Conservation (phyloP, 2,888 invertebrate genomes). For the Sylvicola cinctus region DNA sequence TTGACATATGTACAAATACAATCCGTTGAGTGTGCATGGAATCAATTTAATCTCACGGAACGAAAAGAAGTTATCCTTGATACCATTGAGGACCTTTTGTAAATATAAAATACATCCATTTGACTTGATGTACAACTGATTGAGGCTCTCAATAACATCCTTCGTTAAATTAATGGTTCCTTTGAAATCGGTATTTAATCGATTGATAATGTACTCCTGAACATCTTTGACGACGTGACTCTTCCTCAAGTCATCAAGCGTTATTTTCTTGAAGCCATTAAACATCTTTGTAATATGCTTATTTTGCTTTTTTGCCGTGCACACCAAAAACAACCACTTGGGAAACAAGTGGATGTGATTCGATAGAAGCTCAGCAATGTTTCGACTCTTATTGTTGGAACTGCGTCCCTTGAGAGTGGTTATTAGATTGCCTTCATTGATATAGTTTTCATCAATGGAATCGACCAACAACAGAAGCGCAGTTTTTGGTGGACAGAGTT, state of each 20-base stretch:
- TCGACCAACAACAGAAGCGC: slow-evolving; percentile 73
- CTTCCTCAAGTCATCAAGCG: slow-evolving; percentile 74
- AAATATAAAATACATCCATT: slow-evolving; percentile 80
- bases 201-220: slow-evolving; percentile 79
- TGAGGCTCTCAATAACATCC: slow-evolving; percentile 85
- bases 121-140: slow-evolving; percentile 88
- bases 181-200: slow-evolving; percentile 68
- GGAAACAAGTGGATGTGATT: slow-evolving; percentile 82
- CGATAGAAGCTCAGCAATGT: slow-evolving; percentile 65
- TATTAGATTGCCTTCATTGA: slow-evolving; percentile 31
- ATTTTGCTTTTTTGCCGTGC: slow-evolving; percentile 70
- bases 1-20: slow-evolving; percentile 89
- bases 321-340: slow-evolving; percentile 78
- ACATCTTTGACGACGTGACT: slow-evolving; percentile 85
- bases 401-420: slow-evolving; percentile 28
- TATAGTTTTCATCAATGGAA: slow-evolving; percentile 69
- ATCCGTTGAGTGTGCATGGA: slow-evolving; percentile 84
- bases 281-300: slow-evolving; percentile 66
- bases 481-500: slow-evolving; percentile 71
- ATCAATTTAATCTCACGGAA: slow-evolving; percentile 81
- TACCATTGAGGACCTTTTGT: slow-evolving; percentile 77
- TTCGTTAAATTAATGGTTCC: slow-evolving; percentile 73
- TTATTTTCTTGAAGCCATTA: slow-evolving; percentile 76
- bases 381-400: slow-evolving; percentile 28
- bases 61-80: slow-evolving; percentile 82